Conservation (phyloP, 2,888 invertebrate species). For the Parochlus steinenii region DNA sequence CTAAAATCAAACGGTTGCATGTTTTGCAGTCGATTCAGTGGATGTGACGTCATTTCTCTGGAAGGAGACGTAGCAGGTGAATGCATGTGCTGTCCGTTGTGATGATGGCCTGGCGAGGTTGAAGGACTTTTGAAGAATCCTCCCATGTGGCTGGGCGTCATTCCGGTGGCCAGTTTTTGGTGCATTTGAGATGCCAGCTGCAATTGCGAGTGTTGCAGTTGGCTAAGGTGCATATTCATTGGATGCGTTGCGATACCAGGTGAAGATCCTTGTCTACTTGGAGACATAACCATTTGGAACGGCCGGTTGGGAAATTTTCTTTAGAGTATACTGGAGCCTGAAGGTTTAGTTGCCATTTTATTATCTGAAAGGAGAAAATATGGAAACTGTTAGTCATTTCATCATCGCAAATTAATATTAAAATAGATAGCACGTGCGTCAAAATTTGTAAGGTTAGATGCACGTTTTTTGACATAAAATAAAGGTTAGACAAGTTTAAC, state of each 20-base stretch:
- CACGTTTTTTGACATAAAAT: too few species aligned
- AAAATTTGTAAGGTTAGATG: too few species aligned
- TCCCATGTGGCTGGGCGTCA: constrained; percentile 19
- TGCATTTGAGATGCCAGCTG: constrained; percentile 29
- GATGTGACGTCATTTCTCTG: constrained; percentile 37
- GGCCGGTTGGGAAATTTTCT: constrained; percentile 20
- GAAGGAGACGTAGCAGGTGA: constrained; percentile 13
- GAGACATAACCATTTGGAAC: constrained; percentile 43
- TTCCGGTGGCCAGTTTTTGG: constrained; percentile 26
- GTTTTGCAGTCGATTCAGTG: constrained; percentile 75
- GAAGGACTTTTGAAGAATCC: constrained; percentile 26
- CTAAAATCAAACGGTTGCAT: constrained; percentile 94
- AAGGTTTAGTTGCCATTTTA: too few species aligned
- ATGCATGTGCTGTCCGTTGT: constrained; percentile 12
- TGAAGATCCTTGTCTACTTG: constrained; percentile 48
- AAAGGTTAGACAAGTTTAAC: too few species aligned
- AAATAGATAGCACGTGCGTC: too few species aligned
- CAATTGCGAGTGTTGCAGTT: constrained; percentile 27
- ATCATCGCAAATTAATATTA: too few species aligned
- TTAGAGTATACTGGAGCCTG: too few species aligned
- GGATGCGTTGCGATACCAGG: constrained; percentile 34
- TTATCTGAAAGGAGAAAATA: too few species aligned
- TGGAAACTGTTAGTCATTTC: too few species aligned
- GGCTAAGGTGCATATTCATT: constrained; percentile 29
- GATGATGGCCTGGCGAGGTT: constrained; percentile 18